Evolutionary conservation across 2,797 vertebrate species (phyloP), one percentile per base, ranked within the genome.

Genomic region (Manis javanica): DNA sequence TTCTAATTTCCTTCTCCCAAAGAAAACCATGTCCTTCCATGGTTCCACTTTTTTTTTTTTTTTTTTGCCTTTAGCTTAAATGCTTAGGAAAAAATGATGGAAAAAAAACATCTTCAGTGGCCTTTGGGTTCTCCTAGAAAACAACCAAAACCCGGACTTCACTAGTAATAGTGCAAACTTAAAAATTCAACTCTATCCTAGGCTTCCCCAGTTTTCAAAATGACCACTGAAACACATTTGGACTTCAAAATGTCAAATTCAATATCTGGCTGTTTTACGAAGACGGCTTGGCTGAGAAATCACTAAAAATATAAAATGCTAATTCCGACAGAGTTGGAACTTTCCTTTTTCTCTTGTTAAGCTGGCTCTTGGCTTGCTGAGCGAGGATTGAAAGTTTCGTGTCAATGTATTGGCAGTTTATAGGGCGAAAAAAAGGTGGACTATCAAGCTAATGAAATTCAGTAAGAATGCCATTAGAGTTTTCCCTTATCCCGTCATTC

Each of bases 91-190:
- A 97, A 90, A 94, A 82, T 39, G 79, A 77, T 72, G 96, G 92
- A 94, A 96, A 97, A 97, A 96, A 97, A 97, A 96, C 92, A 96
- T 96, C 88, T 96, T 77, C 87, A 66, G 51, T 61, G 93, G 97
- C 86, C 95, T 97, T 79, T 96, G 85, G 86, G 61, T 95, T 95
- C 95, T 97, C 72, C 92, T 85, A 88, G 94, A 91, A 97, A 98
- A 97, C 90, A 97, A 86, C 79, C 87, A 12, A 87, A 96, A 86
- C 87, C 79, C 86, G 96, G 66, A 95, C 85, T 66, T 97, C 93
- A 90, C 75, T 39, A 74, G 87, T 51, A 81, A 95, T 39, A 93
- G 71, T 55, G 83, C 93, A 89, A 69, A 92, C 75, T 72, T 94
- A 39, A 91, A 94, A 94, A 96, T 92, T 87, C 94, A 91, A n/a